Conservation (phyloP, 64 coral and sea anemone species). For the Exaiptasia diaphana region DNA sequence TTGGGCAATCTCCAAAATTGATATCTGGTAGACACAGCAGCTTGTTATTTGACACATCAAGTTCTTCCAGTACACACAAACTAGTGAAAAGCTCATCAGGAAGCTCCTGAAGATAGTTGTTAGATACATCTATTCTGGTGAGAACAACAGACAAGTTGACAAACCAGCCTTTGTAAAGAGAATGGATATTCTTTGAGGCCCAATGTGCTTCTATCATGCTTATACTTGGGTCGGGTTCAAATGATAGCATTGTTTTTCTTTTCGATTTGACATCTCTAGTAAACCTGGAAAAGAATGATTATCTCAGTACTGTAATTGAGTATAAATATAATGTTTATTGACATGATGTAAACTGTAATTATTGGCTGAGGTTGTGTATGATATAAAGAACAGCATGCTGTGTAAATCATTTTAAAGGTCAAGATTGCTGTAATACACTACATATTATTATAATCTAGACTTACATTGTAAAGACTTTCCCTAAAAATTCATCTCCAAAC, state of each 20-base stretch:
- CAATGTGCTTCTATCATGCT: conserved; percentile 73
- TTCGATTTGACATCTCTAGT: conserved; percentile 67
- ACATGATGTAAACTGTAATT: neutral
- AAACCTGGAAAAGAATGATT: conserved; percentile 41
- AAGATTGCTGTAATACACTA: no score
- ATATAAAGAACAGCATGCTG: no score
- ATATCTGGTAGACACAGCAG: conserved; percentile 79
- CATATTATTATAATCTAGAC: no score
- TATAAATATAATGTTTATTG: neutral
- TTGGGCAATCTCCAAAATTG: neutral
- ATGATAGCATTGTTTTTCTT: conserved; percentile 39
- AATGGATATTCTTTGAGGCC: conserved; percentile 58
- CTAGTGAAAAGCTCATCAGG: conserved; percentile 88
- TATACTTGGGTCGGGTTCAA: conserved; percentile 70
- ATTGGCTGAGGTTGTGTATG: no score
- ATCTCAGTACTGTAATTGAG: no score
- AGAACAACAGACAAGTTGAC: conserved; percentile 62
- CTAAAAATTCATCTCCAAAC: conserved; percentile 71
- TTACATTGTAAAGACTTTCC: conserved; percentile 80
- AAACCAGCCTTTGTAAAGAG: conserved; percentile 91
- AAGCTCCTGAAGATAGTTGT: conserved; percentile 61
- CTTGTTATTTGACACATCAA: conserved; percentile 82
- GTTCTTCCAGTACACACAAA: conserved; percentile 65
- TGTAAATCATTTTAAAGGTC: no score
- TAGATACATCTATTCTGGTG: conserved; percentile 71